phyloP scores from a whole-genome alignment of 2,797 vertebrate species.

The Harpagifer antarcticus region DNA sequence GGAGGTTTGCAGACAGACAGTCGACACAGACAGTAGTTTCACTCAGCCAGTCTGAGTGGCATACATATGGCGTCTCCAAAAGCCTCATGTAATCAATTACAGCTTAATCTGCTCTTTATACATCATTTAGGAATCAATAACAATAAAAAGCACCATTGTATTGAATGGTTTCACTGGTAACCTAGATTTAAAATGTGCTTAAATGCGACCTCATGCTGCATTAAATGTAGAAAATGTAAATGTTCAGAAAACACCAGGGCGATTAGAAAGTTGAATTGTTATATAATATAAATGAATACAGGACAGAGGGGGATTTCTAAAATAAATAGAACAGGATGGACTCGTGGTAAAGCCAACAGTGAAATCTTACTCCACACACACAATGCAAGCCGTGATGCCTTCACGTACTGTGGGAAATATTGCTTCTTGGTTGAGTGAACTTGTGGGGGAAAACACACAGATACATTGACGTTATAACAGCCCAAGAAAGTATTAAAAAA shows the following conservation, averaged over 20 bases:
- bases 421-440: rapidly evolving
- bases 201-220: not conserved
- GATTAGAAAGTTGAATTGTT: conserved; percentile 4
- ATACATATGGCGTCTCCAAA: conserved; percentile 5
- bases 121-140: not conserved
- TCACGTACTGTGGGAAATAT: conserved; percentile 50
- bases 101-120: conserved; percentile 4
- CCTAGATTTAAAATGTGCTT: not conserved
- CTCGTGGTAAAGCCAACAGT: conserved; percentile 57
- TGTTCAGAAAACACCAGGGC: not conserved
- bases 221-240: not conserved
- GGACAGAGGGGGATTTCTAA: conserved; percentile 41
- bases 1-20: conserved; percentile 12
- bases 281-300: conserved; percentile 10
- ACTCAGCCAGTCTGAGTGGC: not conserved
- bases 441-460: not conserved
- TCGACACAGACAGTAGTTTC: conserved; percentile 4
- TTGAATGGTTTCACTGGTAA: not conserved
- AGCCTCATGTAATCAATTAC: not conserved
- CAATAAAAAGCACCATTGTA: not conserved
- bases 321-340: conserved; percentile 67
- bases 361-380: conserved; percentile 71
- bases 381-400: conserved; percentile 49
- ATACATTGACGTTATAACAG: not conserved
- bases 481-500: too few species aligned